Evolutionary conservation across 2,797 vertebrate species (phyloP).

Genomic region (Adrianichthys oophorus): DNA sequence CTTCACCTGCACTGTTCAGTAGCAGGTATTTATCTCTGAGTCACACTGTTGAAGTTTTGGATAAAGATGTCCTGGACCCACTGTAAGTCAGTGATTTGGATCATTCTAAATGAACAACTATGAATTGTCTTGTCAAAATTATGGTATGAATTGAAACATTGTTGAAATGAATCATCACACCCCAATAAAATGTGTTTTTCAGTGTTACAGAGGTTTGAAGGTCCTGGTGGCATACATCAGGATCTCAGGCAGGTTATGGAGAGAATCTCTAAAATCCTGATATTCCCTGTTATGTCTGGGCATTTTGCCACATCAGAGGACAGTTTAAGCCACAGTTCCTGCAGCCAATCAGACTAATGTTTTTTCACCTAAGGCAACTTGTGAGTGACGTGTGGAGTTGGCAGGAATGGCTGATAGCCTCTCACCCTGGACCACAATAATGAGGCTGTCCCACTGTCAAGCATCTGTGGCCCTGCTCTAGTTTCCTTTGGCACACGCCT

Average conservation of each 20-base stretch:
- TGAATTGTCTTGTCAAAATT: too few species aligned
- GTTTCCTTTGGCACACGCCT: slow-evolving; percentile 36
- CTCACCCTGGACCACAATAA: slow-evolving; percentile 57
- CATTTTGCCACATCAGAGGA: slow-evolving; percentile 10
- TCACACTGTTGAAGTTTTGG: too few species aligned
- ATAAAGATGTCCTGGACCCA: too few species aligned
- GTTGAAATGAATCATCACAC: too few species aligned
- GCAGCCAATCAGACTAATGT: slow-evolving; percentile 46
- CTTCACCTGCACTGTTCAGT: too few species aligned
- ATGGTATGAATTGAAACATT: too few species aligned
- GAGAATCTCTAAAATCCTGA: neutral
- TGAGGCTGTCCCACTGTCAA: slow-evolving; percentile 62
- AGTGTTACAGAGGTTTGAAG: slow-evolving; percentile 20
- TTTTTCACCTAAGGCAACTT: slow-evolving; percentile 30
- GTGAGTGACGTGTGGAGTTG: slow-evolving; percentile 59
- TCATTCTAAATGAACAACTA: too few species aligned
- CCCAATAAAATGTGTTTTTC: slow-evolving; percentile 20
- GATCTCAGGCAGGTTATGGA: neutral
- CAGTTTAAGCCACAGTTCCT: slow-evolving; percentile 13
- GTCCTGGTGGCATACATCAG: slow-evolving; percentile 33
- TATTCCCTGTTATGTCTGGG: neutral
- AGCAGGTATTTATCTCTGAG: too few species aligned
- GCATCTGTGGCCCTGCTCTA: slow-evolving; percentile 65
- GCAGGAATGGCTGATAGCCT: slow-evolving; percentile 44
- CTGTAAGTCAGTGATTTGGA: too few species aligned